These are phyloP conservation scores for Sylvilagus bachmani DNA, from an alignment of 2,113 vertebrate species.

Conservation along the genomic window DNA sequence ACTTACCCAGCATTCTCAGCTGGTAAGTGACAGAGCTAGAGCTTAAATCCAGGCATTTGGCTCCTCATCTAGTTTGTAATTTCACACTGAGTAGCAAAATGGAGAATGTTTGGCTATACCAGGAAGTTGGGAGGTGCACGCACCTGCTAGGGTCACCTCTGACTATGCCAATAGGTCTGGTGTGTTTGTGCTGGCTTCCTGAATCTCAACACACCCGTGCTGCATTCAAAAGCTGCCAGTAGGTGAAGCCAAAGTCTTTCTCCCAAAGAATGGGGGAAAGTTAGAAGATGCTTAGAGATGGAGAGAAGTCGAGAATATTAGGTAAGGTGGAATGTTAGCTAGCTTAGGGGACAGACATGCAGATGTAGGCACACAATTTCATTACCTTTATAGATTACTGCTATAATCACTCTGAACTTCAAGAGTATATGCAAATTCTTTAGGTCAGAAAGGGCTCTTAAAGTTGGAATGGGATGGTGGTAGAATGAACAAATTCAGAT, in stretches of 20 bases:
- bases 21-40: neutral
- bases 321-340: neutral
- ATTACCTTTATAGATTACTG: neutral
- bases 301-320: neutral
- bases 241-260: neutral
- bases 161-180: neutral
- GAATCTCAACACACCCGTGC: neutral
- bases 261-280: neutral
- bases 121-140: neutral
- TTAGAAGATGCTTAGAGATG: neutral
- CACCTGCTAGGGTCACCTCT: neutral
- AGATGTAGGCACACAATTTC: neutral
- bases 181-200: neutral
- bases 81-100: neutral
- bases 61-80: neutral
- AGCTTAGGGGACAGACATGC: neutral
- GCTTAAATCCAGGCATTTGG: neutral
- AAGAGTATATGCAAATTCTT: neutral
- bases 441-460: neutral
- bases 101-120: neutral
- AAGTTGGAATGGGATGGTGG: neutral
- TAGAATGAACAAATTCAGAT: conserved; percentile 10
- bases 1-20: neutral
- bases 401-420: neutral
- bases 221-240: conserved; percentile 23